Conservation (phyloP, 2,113 vertebrate genomes). For the human region GRCh38 chr3:37125501-37126000, state of each 20-base stretch:
- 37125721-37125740: background rate
- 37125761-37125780: background rate
- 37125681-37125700: background rate
- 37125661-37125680: background rate
- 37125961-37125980: too few species aligned
- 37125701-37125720: background rate
- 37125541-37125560: background rate
- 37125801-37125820: background rate
- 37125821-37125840: constrained; percentile 10
- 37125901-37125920: background rate
- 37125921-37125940: background rate
- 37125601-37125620: background rate
- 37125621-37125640: background rate
- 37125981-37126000: too few species aligned
- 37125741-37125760: background rate
- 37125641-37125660: background rate
- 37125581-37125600: background rate
- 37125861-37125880: background rate
- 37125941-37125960: too few species aligned
- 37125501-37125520: background rate
- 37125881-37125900: background rate
- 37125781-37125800: background rate
- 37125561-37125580: background rate
- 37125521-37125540: background rate
- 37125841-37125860: background rate